Base-by-base conservation (phyloP, 2,797 vertebrate genomes). In the Lutjanus argentimaculatus region DNA sequence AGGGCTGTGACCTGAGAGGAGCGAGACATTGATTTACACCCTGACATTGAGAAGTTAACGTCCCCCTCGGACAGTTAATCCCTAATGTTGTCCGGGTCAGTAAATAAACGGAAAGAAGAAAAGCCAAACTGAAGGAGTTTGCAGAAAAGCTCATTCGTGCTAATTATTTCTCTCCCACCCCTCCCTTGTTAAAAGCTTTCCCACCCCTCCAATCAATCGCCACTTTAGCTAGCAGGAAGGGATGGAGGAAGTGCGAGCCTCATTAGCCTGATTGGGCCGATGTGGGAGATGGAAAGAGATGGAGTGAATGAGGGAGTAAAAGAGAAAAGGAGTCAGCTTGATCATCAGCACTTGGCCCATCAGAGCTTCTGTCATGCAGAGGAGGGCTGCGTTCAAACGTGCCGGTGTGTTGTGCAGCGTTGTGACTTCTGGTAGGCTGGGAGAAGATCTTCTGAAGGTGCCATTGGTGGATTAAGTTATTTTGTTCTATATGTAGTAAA, bases 121-220 rank as follows among this genome's bases (percentile, higher is more conserved):
- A 92, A 85, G 79, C 75, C 72, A 91, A 94, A 94, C 72, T 89
- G 88, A 91, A 89, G 72, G 91, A 91, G 93, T 95, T 93, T 92
- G 93, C 95, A 96, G 87, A 95, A 95, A 94, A 93, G 87, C 92
- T 92, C 94, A 92, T 93, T 93, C 77, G 64, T 91, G 90, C 92
- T 95, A 96, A 95, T 96, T 96, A 95, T 95, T 96, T 94, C 84
- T 89, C 91, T 93, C 88, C 93, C 92, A 90, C 91, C 92, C 91
- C 94, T 90, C 92, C 93, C 92, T 93, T 75, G 92, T 95, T 96
- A 95, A 96, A 96, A 95, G 94, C 95, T 92, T 94, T 91, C 91
- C 93, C 93, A 91, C 94, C 94, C 95, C 88, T 94, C 92, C 92
- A 94, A 96, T 96, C 95, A 96, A 96, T 96, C 75, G 93, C 65